These are phyloP conservation scores for Oikopleura vanhoeffeni DNA, from an alignment of 23 tunicate species.

Conservation along the genomic window DNA sequence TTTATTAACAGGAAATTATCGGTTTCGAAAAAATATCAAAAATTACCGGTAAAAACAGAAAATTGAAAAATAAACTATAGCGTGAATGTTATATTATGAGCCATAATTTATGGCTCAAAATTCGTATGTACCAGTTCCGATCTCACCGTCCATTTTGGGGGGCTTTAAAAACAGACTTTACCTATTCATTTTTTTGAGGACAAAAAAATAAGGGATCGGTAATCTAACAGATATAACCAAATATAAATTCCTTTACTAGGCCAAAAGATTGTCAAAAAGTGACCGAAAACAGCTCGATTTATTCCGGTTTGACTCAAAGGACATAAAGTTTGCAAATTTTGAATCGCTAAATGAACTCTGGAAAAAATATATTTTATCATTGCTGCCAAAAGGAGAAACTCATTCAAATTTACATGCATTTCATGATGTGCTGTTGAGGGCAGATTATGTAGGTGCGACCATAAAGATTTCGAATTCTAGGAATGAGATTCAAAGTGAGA, in stretches of 20 bases:
- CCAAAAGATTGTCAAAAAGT: neutral
- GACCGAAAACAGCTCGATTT: neutral
- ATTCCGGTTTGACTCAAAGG: neutral
- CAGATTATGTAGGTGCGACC: neutral
- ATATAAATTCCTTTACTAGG: no score
- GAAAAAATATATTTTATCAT: neutral
- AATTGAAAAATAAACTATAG: neutral
- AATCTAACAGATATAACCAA: no score
- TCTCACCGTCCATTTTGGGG: no score
- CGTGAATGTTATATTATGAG: neutral
- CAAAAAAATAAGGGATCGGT: no score
- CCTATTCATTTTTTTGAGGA: no score
- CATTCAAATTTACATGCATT: neutral
- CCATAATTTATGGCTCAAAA: no score
- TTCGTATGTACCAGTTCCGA: no score
- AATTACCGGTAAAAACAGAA: neutral
- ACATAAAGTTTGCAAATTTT: neutral
- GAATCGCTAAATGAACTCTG: neutral
- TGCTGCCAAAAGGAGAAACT: neutral
- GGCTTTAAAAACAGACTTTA: no score
- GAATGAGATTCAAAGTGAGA: no score
- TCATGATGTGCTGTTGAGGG: neutral
- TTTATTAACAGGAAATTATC: no score
- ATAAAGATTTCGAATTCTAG: neutral
- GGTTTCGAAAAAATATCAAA: neutral